Conservation (phyloP, 2,113 vertebrate species). For the Myotis davidii region DNA sequence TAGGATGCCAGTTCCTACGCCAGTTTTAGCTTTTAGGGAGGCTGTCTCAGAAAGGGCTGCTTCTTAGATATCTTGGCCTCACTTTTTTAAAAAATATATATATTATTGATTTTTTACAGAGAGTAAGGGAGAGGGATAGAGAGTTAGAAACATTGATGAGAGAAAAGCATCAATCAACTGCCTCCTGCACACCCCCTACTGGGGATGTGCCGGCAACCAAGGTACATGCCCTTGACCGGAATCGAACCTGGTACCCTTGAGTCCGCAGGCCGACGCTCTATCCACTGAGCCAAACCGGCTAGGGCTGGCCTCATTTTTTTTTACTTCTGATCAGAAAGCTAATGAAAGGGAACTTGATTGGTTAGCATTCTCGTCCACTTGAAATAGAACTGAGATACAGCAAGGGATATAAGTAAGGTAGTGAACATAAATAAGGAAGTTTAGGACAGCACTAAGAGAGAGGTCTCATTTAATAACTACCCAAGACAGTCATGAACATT, state of each 20-base stretch:
- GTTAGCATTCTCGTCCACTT: background rate
- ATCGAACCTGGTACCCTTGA: no score
- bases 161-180: no score
- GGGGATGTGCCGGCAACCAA: no score
- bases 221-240: no score
- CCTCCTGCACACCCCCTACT: no score
- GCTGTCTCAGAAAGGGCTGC: background rate
- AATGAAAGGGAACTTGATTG: background rate
- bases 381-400: background rate
- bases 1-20: background rate
- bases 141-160: no score
- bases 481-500: accelerated
- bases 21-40: background rate
- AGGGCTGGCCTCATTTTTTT: background rate
- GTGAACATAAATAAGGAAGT: background rate
- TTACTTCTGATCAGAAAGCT: background rate
- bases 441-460: background rate
- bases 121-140: no score
- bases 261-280: no score
- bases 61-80: background rate
- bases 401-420: background rate
- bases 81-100: background rate
- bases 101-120: no score
- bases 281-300: no score
- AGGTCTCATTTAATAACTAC: background rate